A percentile compares a stretch with the other conserved stretches of the same genome.
phyloP scores from a whole-genome alignment of 2,797 vertebrate genomes.

The Neosalanx taihuensis region DNA sequence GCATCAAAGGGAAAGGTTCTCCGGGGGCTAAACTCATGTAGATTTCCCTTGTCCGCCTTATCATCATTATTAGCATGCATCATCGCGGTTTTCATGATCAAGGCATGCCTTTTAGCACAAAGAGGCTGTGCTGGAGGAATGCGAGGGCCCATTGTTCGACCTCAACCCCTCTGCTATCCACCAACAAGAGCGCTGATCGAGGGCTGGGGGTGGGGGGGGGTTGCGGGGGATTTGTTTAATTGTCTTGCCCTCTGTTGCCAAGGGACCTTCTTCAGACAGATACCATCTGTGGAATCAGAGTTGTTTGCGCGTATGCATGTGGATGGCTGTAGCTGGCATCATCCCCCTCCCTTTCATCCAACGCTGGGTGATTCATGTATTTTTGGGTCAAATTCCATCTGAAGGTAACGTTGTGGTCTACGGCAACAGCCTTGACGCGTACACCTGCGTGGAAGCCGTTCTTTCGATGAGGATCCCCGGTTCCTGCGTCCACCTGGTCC shows the following conservation, averaged over 20 bases:
- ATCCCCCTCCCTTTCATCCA: slow-evolving; percentile 34
- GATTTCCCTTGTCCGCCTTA: slow-evolving; percentile 7
- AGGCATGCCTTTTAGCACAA: background rate
- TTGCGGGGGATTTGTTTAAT: background rate
- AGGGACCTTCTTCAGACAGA: slow-evolving; percentile 72
- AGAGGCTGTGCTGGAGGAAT: slow-evolving; percentile 4
- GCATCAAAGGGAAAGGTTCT: slow-evolving; percentile 27
- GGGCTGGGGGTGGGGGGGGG: background rate
- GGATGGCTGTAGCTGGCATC: slow-evolving; percentile 30
- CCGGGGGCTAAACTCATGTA: slow-evolving; percentile 14
- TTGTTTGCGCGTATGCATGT: slow-evolving; percentile 46
- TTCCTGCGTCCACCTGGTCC: slow-evolving; percentile 75
- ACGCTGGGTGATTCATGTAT: slow-evolving; percentile 10
- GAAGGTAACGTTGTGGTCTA: slow-evolving; percentile 85
- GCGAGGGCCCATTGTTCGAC: slow-evolving; percentile 1
- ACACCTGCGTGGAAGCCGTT: slow-evolving; percentile 78
- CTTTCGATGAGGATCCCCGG: slow-evolving; percentile 78
- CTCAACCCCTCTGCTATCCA: background rate
- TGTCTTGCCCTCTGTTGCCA: slow-evolving; percentile 73
- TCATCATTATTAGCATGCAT: slow-evolving; percentile 5
- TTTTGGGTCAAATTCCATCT: background rate
- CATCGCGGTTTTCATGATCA: background rate
- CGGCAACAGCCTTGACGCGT: slow-evolving; percentile 81
- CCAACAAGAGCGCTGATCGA: too few species aligned
- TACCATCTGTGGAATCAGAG: slow-evolving; percentile 69